A percentile compares a stretch with the other conserved stretches of the same genome.
phyloP scores from a whole-genome alignment of 2,888 invertebrate species.

The Conus canariensis region DNA sequence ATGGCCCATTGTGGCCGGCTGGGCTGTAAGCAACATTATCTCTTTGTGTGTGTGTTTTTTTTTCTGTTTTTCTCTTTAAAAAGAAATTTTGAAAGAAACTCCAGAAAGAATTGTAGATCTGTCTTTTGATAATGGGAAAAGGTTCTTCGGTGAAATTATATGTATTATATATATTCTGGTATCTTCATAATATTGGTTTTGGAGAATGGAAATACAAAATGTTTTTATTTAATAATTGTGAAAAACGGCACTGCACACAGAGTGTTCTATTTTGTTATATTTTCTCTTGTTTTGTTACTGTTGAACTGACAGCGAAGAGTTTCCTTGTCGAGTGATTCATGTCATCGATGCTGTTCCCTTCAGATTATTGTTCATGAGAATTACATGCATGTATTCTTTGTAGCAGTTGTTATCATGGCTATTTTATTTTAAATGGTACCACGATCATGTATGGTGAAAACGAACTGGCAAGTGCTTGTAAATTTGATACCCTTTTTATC shows the following conservation, averaged over 20 bases:
- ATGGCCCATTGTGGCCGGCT: no score
- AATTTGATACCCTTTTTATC: not conserved
- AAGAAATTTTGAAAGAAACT: not conserved
- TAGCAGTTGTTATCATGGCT: not conserved
- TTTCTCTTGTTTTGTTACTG: not conserved
- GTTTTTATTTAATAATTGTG: not conserved
- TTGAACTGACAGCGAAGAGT: conserved; percentile 6
- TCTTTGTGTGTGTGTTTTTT: not conserved
- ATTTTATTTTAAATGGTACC: no score
- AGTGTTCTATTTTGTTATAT: conserved; percentile 5
- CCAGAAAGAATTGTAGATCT: not conserved
- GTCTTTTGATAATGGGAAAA: not conserved
- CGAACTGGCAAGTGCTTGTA: not conserved
- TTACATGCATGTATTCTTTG: not conserved
- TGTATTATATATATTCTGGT: not conserved
- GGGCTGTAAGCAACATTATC: no score
- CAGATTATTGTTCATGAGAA: not conserved
- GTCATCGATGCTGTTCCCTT: not conserved
- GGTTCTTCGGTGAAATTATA: not conserved
- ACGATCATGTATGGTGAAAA: no score
- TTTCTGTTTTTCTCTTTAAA: not conserved
- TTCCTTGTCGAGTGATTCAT: not conserved
- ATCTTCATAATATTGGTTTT: not conserved
- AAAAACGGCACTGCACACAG: not conserved
- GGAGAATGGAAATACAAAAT: not conserved